Conservation (phyloP, 2,113 vertebrate species). For the Menidia beryllina region DNA sequence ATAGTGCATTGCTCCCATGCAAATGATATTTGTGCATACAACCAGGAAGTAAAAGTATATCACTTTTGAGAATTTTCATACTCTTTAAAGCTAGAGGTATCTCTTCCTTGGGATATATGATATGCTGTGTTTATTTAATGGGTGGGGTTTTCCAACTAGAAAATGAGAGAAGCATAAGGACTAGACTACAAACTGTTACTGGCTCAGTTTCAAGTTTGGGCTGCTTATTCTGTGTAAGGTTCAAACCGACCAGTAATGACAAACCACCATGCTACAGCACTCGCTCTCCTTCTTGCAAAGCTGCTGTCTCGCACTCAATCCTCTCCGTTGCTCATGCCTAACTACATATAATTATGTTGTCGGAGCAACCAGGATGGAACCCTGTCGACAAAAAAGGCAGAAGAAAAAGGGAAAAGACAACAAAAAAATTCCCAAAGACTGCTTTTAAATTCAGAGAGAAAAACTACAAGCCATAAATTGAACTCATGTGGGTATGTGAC, state of each 20-base stretch:
- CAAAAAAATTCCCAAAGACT: constrained; percentile 44
- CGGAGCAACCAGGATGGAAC: constrained; percentile 73
- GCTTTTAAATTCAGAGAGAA: constrained; percentile 35
- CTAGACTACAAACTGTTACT: constrained; percentile 42
- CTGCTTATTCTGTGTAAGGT: constrained; percentile 78
- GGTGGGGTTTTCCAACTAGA: constrained; percentile 53
- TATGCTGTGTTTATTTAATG: constrained; percentile 68
- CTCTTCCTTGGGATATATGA: constrained; percentile 19
- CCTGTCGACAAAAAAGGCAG: constrained; percentile 45
- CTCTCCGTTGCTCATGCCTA: constrained; percentile 61
- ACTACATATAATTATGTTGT: constrained; percentile 84
- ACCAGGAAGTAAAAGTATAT: constrained; percentile 14
- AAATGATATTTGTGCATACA: constrained; percentile 16
- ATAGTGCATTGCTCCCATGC: background rate
- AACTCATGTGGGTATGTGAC: constrained; percentile 6
- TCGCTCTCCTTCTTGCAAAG: constrained; percentile 59
- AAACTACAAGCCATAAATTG: constrained; percentile 37
- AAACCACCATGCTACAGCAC: constrained; percentile 69
- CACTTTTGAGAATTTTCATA: constrained; percentile 35
- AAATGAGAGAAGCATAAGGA: constrained; percentile 48
- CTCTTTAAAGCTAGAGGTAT: constrained; percentile 62
- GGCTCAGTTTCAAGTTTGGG: constrained; percentile 58
- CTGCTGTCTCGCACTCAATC: constrained; percentile 44
- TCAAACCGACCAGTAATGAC: constrained; percentile 85
- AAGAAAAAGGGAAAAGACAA: constrained; percentile 44